A percentile compares a stretch with the other conserved stretches of the same genome.
Evolutionary conservation across 2,113 vertebrate genomes (phyloP).

Genomic region (Perca flavescens): DNA sequence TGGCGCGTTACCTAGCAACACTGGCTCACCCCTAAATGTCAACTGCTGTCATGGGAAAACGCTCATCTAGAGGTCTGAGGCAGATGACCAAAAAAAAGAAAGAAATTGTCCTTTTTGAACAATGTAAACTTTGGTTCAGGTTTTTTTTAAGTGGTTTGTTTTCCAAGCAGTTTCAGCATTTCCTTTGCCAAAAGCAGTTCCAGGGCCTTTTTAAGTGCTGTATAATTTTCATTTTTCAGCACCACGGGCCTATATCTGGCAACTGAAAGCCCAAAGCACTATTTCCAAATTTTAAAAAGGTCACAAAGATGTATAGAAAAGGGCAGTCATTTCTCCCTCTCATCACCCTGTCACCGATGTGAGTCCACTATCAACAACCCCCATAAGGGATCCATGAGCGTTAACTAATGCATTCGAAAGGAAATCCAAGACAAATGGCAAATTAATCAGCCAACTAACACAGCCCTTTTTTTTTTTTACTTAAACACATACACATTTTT

Average conservation of each 20-base stretch:
- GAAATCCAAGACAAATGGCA: constrained; percentile 83
- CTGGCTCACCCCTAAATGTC: not conserved
- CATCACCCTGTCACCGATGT: constrained; percentile 54
- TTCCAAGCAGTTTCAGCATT: constrained; percentile 29
- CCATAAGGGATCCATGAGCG: constrained; percentile 56
- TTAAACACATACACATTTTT: constrained; percentile 87
- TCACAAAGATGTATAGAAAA: constrained; percentile 60
- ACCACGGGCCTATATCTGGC: constrained; percentile 10
- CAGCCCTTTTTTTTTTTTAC: constrained; percentile 67
- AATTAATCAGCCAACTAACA: constrained; percentile 88
- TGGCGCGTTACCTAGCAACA: not conserved
- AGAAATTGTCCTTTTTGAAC: not conserved
- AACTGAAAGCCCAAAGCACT: constrained; percentile 43
- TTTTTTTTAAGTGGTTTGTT: not conserved
- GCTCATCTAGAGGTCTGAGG: not conserved
- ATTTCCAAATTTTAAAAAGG: constrained; percentile 74
- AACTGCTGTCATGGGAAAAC: not conserved
- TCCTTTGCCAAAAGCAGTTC: constrained; percentile 2
- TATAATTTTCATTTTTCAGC: constrained; percentile 46
- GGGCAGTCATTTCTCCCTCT: constrained; percentile 50
- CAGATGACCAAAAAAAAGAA: not conserved
- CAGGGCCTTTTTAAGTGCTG: constrained; percentile 35
- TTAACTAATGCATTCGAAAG: constrained; percentile 86
- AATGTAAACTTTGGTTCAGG: not conserved
- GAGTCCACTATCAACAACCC: constrained; percentile 57